Evolutionary conservation across 92 coral and sea anemone species (phyloP), one percentile per base, ranked within the genome.

Genomic region (Actinernus sp.): DNA sequence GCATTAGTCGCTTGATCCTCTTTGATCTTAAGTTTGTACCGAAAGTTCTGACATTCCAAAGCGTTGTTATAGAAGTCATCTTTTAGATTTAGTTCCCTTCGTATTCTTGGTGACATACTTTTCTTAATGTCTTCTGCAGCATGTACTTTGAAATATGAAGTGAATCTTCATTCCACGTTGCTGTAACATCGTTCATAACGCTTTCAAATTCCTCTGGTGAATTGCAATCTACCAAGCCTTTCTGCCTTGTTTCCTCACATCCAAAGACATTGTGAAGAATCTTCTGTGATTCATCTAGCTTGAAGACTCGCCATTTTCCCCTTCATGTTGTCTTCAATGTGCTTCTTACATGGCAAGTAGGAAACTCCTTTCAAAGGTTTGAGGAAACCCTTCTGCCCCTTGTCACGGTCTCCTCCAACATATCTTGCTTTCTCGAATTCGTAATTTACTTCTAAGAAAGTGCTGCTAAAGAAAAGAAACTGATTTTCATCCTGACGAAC

Each of bases 381-480:
- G 3, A 51, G 54, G 43, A 74, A 75, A 18, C 54, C 46, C 28
- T 33, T 41, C 47, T 63, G 76, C 5, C 63, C 82, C 33, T 81
- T 81, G 28, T 64, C 82, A 31, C 82, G 52, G 59, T 81, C 87
- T 13, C 74, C 82, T 1, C 81, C 82, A 25, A 81, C 57, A 81
- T 45, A 81, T 16, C 14, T 29, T 22, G 65, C 23, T 37, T 40
- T 20, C 32, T 82, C 77, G 9, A 82, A 28, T 16, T 13, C 28
- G 30, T 58, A 21, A 45, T 76, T 57, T 16, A 25, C 26, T 44
- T 84, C 85, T n/a, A 77, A 50, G 20, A 84, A 78, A n/a, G 83
- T 85, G 64, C 79, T 68, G 11, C 27, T 27, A 50, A 85, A 79
- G n/a, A n/a, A n/a, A n/a, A n/a, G n/a, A n/a, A n/a, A n/a, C n/a